Evolutionary conservation across 2,797 vertebrate species (phyloP).

Genomic region (Thripadectes ignobilis): DNA sequence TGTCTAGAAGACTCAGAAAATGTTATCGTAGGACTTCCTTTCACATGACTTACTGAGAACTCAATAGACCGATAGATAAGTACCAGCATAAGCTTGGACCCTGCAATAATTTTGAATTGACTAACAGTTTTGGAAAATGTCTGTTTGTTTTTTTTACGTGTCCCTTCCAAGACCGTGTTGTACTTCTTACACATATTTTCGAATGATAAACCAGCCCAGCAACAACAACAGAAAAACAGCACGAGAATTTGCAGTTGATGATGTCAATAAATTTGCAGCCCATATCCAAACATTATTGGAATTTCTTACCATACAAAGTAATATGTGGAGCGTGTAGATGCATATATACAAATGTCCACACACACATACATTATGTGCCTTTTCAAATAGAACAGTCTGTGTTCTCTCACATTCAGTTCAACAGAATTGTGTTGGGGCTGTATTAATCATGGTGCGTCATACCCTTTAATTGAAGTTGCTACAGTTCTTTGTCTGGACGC

Average conservation of each 20-base stretch:
- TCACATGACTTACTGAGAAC: slow-evolving; percentile 85
- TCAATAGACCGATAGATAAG: slow-evolving; percentile 85
- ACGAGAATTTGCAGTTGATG: slow-evolving; percentile 28
- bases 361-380: neutral
- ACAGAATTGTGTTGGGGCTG: neutral
- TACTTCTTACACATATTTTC: neutral
- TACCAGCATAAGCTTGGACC: slow-evolving; percentile 73
- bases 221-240: slow-evolving; percentile 32
- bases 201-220: neutral
- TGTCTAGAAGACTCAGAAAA: slow-evolving; percentile 86
- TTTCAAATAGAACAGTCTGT: slow-evolving; percentile 46
- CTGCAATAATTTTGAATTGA: slow-evolving; percentile 75
- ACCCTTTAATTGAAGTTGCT: slow-evolving; percentile 4
- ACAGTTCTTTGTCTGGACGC: neutral
- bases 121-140: slow-evolving; percentile 67
- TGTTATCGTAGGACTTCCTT: slow-evolving; percentile 85
- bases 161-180: slow-evolving; percentile 15
- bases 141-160: neutral
- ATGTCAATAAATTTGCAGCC: slow-evolving; percentile 36
- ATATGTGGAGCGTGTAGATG: neutral
- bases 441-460: neutral
- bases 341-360: neutral
- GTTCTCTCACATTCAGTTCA: slow-evolving; percentile 18
- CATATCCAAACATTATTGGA: slow-evolving; percentile 41
- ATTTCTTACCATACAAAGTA: slow-evolving; percentile 60